These are phyloP conservation scores for Cyrtodaria siliqua DNA, from an alignment of 2,888 invertebrate genomes.

Conservation along the genomic window DNA sequence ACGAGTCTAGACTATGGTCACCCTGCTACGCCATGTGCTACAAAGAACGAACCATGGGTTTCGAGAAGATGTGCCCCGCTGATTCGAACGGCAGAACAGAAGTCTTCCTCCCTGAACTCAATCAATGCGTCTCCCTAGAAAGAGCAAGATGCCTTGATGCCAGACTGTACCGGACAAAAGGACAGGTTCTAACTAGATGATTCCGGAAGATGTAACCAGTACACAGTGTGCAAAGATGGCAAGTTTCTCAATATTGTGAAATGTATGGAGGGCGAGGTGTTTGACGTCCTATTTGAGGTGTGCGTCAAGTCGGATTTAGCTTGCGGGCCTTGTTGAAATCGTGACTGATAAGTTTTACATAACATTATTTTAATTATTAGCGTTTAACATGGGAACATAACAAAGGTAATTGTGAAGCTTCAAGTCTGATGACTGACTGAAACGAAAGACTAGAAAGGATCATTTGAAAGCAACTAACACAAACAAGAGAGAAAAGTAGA, in stretches of 20 bases:
- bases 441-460: no score
- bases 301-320: constrained; percentile 36
- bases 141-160: constrained; percentile 67
- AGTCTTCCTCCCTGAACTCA: constrained; percentile 61
- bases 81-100: constrained; percentile 52
- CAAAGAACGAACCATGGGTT: constrained; percentile 49
- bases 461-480: no score
- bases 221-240: constrained; percentile 63
- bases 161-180: constrained; percentile 51
- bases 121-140: constrained; percentile 61
- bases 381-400: no score
- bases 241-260: constrained; percentile 35
- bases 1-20: constrained; percentile 48
- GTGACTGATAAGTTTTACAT: constrained; percentile 42
- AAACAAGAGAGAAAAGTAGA: no score
- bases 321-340: constrained; percentile 54
- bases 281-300: constrained; percentile 32
- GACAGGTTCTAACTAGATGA: constrained; percentile 70
- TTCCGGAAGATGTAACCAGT: constrained; percentile 71
- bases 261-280: constrained; percentile 44
- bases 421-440: no score
- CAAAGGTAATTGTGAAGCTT: no score
- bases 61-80: constrained; percentile 36
- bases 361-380: constrained; percentile 1
- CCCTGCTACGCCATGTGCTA: constrained; percentile 63